Base-by-base conservation (phyloP, 2,888 invertebrate genomes). In the Argyresthia goedartella region DNA sequence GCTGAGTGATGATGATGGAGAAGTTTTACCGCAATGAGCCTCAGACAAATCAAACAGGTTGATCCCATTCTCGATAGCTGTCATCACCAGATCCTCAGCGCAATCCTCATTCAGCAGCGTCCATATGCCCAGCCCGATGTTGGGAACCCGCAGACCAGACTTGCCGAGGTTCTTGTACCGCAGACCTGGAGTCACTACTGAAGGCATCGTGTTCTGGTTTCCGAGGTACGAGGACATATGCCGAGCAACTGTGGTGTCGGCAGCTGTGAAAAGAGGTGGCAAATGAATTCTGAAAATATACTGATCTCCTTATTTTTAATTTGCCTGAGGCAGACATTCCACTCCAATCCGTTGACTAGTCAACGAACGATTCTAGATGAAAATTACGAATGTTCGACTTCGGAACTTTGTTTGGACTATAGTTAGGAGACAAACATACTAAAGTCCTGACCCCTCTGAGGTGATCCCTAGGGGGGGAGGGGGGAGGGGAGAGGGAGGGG, bases 1-100 rank as follows among this genome's bases (percentile, higher is more conserved):
- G 39, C 3, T 39, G 3, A 39, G 10, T n/a, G 9, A 39, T 39
- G 11, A 9, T 10, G 2, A 44, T n/a, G n/a, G n/a, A n/a, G 8
- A 3, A 6, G 11, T 8, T 72, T 73, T 70, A 90, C 90, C 91
- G 65, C 94, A 94, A 80, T 95, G 95, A 11, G 97, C 97, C 81
- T 98, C 98, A 11, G 97, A 97, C 55, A 98, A 90, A 82, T 98
- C 98, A 81, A 98, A 98, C 54, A 98, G 89, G 79, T 98, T 98
- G 68, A 98, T 96, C 53, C 98, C 98, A 73, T 95, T 95, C 71
- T 98, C 98, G 67, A 98, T 93, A 42, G 98, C 98, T 58, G 96
- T 89, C 64, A 95, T 93, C 46, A 98, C 90, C 56, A 98, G 93
- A 60, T 97, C 95, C 77, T 98, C 98, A 3, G 96, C 95, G 66